These are phyloP conservation scores for Chromis chromis DNA, from an alignment of 2,797 vertebrate genomes.

Conservation along the genomic window DNA sequence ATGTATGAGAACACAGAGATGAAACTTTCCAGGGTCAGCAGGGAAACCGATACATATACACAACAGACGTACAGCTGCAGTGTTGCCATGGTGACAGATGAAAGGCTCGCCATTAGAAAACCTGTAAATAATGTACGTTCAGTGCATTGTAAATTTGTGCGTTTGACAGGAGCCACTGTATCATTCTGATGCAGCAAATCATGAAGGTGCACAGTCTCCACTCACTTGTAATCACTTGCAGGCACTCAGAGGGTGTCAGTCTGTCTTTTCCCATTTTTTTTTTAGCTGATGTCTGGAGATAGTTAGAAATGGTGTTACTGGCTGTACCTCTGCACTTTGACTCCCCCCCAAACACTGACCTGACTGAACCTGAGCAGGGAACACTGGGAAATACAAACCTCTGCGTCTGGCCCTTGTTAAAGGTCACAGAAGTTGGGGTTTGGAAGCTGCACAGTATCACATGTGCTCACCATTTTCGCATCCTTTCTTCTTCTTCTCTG, in stretches of 20 bases:
- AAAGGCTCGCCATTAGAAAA: conserved; percentile 37
- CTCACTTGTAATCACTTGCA: conserved; percentile 40
- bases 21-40: conserved; percentile 45
- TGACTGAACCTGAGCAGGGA: conserved; percentile 44
- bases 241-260: conserved; percentile 32
- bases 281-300: conserved; percentile 58
- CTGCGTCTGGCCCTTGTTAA: conserved; percentile 38
- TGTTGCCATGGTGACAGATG: conserved; percentile 69
- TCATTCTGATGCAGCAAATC: conserved; percentile 40
- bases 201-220: conserved; percentile 15
- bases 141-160: conserved; percentile 44
- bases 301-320: conserved; percentile 40
- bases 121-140: conserved; percentile 39
- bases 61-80: conserved; percentile 17
- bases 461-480: conserved; percentile 45
- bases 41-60: conserved; percentile 31
- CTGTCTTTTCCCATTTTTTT: neutral
- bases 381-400: conserved; percentile 56
- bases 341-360: conserved; percentile 38
- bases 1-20: conserved; percentile 25
- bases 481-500: conserved; percentile 16
- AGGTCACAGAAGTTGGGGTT: conserved; percentile 41
- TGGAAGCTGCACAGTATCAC: conserved; percentile 15
- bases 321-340: conserved; percentile 51
- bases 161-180: conserved; percentile 46